phyloP scores from a whole-genome alignment of 1,140 invertebrate species.

The Bombyx mandarina region DNA sequence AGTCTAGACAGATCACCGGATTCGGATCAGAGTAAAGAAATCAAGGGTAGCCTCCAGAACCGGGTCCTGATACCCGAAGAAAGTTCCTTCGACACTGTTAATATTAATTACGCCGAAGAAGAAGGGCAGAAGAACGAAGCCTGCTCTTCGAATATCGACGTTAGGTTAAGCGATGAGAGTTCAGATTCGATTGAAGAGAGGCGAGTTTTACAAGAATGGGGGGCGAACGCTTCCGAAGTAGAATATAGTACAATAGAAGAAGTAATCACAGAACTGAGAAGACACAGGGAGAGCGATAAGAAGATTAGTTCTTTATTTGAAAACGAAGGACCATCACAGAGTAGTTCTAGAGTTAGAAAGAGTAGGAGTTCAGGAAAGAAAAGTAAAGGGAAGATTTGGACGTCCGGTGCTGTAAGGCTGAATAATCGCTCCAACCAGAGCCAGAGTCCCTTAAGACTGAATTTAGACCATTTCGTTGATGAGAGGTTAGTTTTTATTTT shows the following conservation, averaged over 20 bases:
- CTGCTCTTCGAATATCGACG: slow-evolving; percentile 42
- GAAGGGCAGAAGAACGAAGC: slow-evolving; percentile 56
- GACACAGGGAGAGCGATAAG: slow-evolving; percentile 37
- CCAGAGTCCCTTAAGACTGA: slow-evolving; percentile 50
- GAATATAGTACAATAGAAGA: slow-evolving; percentile 47
- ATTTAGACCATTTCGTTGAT: slow-evolving; percentile 65
- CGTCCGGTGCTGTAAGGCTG: slow-evolving; percentile 52
- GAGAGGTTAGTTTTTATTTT: slow-evolving; percentile 61
- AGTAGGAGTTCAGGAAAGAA: slow-evolving; percentile 48
- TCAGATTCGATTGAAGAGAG: slow-evolving; percentile 14
- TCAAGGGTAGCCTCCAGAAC: slow-evolving; percentile 54
- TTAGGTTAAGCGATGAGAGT: slow-evolving; percentile 20
- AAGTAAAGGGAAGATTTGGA: slow-evolving; percentile 44
- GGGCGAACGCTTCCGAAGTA: slow-evolving; percentile 24
- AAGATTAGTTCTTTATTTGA: slow-evolving; percentile 32
- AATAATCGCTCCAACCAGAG: slow-evolving; percentile 44
- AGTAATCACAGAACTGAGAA: slow-evolving; percentile 44
- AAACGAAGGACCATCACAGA: slow-evolving; percentile 33
- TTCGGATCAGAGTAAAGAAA: slow-evolving; percentile 59
- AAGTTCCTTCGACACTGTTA: slow-evolving; percentile 52
- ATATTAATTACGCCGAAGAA: slow-evolving; percentile 50
- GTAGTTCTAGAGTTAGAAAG: slow-evolving; percentile 32
- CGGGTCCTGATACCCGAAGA: slow-evolving; percentile 48
- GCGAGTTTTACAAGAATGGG: slow-evolving; percentile 23
- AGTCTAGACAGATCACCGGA: slow-evolving; percentile 76